Evolutionary conservation across 2,888 invertebrate species (phyloP).

Genomic region (Thelaira solivaga): DNA sequence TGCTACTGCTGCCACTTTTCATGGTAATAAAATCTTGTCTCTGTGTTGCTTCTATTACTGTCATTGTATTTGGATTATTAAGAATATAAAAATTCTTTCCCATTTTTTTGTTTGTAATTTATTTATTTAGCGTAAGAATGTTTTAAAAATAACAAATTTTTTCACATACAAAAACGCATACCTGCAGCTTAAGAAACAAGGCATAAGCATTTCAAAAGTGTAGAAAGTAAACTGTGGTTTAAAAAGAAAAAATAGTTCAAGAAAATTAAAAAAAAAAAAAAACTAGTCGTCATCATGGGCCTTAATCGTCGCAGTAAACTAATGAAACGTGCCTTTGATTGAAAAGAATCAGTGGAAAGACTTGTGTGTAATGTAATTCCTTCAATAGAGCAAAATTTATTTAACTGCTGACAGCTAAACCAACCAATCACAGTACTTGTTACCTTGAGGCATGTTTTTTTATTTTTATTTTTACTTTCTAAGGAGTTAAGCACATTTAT

Average conservation of each 20-base stretch:
- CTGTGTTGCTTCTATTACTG: slow-evolving; percentile 13
- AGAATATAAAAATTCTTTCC: slow-evolving; percentile 58
- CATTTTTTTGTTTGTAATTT: slow-evolving; percentile 55
- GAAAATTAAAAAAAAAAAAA: not conserved
- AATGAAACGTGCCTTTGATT: no score
- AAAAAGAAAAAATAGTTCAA: not conserved
- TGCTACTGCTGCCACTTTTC: not conserved
- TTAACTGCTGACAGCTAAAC: no score
- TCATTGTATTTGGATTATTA: slow-evolving; percentile 45
- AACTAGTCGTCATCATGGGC: no score
- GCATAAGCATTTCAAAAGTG: slow-evolving; percentile 1
- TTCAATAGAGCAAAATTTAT: no score
- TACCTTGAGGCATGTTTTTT: no score
- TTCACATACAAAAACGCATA: slow-evolving; percentile 3
- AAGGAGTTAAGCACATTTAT: no score
- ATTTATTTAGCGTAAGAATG: slow-evolving; percentile 50
- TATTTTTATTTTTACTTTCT: no score
- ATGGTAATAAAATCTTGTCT: not conserved
- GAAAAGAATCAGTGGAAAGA: no score
- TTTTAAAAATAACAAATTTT: slow-evolving; percentile 41
- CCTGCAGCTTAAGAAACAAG: slow-evolving; percentile 12
- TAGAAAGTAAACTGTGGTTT: slow-evolving; percentile 7
- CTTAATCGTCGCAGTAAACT: no score
- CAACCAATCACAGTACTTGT: no score
- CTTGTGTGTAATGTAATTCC: no score